Percentiles rank a stretch among this genome's conserved stretches.
phyloP scores from a whole-genome alignment of 2,797 vertebrate species.

The Psittacula echo region DNA sequence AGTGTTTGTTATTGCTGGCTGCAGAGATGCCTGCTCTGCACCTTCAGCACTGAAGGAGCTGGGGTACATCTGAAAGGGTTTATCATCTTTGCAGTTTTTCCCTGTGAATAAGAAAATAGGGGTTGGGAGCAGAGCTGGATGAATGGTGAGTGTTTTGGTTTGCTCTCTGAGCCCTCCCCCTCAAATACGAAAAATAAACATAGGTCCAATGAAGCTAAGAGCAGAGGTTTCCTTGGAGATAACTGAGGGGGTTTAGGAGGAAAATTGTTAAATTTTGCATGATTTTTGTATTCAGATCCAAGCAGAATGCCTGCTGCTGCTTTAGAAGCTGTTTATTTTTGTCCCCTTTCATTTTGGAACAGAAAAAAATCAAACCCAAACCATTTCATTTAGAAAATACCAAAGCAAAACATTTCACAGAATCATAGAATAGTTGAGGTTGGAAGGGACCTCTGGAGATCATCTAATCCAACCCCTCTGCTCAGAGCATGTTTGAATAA shows the following conservation, averaged over 20 bases:
- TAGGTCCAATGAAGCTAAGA: conserved; percentile 2
- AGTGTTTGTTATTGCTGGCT: conserved; percentile 38
- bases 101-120: conserved; percentile 9
- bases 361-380: conserved; percentile 5
- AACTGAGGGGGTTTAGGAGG: background rate
- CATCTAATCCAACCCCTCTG: background rate
- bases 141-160: conserved; percentile 39
- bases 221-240: background rate
- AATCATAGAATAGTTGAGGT: conserved; percentile 53
- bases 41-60: conserved; percentile 2
- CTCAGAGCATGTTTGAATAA: background rate
- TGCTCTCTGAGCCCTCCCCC: background rate
- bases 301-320: conserved; percentile 14
- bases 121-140: conserved; percentile 8
- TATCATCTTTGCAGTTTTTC: background rate
- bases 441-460: conserved; percentile 13
- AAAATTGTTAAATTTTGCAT: background rate
- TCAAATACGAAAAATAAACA: background rate
- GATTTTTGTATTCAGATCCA: background rate
- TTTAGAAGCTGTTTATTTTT: conserved; percentile 19
- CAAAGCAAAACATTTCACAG: conserved; percentile 50
- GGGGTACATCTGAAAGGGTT: background rate
- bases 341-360: conserved; percentile 42
- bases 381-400: conserved; percentile 52
- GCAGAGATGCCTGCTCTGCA: background rate